Conservation (phyloP, 2,113 vertebrate genomes). For the Sterrhoptilus dennistouni region DNA sequence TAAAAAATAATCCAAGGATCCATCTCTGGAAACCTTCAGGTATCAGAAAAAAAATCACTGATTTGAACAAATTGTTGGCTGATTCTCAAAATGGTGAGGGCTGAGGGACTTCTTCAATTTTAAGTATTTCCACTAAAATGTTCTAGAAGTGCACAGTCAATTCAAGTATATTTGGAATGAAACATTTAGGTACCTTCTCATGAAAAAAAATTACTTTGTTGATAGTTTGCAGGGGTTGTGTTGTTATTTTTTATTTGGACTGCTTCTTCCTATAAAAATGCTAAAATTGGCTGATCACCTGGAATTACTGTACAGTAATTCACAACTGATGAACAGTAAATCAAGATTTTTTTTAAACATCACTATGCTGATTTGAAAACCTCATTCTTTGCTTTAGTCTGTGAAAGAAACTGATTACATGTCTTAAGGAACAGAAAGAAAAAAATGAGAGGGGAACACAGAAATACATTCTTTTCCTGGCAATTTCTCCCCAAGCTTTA, state of each 20-base stretch:
- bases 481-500: not conserved
- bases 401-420: not conserved
- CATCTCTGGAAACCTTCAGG: not conserved
- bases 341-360: not conserved
- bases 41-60: slow-evolving; percentile 27
- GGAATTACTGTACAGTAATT: not conserved
- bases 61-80: not conserved
- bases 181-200: not conserved
- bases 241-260: not conserved
- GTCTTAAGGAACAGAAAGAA: not conserved
- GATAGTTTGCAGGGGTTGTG: not conserved
- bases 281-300: not conserved
- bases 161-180: not conserved
- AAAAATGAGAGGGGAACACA: not conserved
- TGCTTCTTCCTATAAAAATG: not conserved
- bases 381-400: not conserved
- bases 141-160: not conserved
- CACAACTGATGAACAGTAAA: not conserved
- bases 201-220: not conserved
- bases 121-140: not conserved
- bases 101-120: not conserved
- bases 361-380: not conserved
- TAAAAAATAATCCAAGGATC: not conserved
- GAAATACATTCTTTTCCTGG: not conserved
- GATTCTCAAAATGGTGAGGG: not conserved